These are phyloP conservation scores for Triplophysa dalaica DNA, from an alignment of 2,113 vertebrate genomes.

Conservation along the genomic window DNA sequence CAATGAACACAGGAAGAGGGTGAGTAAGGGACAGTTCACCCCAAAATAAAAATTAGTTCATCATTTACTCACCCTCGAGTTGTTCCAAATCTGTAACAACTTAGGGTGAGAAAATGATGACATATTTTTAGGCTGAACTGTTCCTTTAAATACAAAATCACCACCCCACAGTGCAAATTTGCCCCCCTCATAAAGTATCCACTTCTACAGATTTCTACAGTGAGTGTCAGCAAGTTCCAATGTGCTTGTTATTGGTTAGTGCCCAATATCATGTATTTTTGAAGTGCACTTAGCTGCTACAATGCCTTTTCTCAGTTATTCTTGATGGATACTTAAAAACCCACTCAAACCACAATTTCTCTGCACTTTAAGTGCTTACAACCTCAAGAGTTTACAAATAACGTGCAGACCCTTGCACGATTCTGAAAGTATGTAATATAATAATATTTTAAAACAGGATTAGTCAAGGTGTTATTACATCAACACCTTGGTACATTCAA, in stretches of 20 bases:
- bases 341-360: conserved; percentile 16
- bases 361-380: conserved; percentile 34
- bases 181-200: not conserved
- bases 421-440: not conserved
- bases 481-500: not conserved
- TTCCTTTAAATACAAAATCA: too few relatives aligned
- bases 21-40: not conserved
- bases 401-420: conserved; percentile 20
- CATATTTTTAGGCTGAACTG: too few relatives aligned
- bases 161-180: not conserved
- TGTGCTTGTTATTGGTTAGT: conserved; percentile 39
- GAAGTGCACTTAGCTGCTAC: conserved; percentile 40
- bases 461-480: not conserved
- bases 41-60: not conserved
- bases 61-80: too few relatives aligned
- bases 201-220: not conserved
- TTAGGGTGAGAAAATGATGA: not conserved
- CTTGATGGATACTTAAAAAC: conserved; percentile 18
- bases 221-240: conserved; percentile 18
- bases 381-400: conserved; percentile 10
- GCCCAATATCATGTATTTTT: not conserved
- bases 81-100: not conserved
- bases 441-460: too few relatives aligned
- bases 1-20: too few relatives aligned
- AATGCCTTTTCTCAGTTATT: conserved; percentile 3